Conservation (phyloP, 2,888 invertebrate species). For the Megalurothrips usitatus region DNA sequence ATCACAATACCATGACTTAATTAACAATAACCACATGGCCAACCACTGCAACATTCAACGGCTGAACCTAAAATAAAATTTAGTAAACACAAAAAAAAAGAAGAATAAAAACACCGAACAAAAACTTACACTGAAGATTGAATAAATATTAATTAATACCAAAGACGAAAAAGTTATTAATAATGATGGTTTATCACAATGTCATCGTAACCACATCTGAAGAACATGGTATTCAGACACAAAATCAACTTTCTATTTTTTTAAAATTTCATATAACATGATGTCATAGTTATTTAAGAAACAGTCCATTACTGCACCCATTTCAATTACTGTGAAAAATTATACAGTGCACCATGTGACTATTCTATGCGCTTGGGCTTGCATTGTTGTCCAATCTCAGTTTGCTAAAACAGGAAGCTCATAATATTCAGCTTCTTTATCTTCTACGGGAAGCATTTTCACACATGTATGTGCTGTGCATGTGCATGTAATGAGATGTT, state of each 20-base stretch:
- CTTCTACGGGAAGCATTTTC: too few species aligned
- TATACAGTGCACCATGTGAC: too few species aligned
- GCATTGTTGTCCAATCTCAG: too few species aligned
- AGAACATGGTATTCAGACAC: too few species aligned
- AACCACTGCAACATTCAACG: background rate
- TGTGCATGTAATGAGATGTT: too few species aligned
- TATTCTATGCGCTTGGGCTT: too few species aligned
- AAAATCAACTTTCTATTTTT: background rate
- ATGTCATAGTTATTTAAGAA: too few species aligned
- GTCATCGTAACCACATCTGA: background rate
- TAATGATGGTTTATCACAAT: slow-evolving; percentile 4
- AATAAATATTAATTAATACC: slow-evolving; percentile 5
- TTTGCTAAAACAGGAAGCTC: too few species aligned
- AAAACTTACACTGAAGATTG: background rate
- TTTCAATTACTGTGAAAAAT: too few species aligned
- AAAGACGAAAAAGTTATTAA: background rate
- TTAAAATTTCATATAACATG: background rate
- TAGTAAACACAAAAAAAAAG: background rate
- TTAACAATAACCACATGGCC: background rate
- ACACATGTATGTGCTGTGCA: too few species aligned
- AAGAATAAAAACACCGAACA: background rate
- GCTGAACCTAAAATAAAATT: background rate
- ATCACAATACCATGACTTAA: slow-evolving; percentile 20
- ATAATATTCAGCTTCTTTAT: too few species aligned
- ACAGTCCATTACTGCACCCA: too few species aligned